Conservation (phyloP, 2,797 vertebrate species). For the Lagodon rhomboides region DNA sequence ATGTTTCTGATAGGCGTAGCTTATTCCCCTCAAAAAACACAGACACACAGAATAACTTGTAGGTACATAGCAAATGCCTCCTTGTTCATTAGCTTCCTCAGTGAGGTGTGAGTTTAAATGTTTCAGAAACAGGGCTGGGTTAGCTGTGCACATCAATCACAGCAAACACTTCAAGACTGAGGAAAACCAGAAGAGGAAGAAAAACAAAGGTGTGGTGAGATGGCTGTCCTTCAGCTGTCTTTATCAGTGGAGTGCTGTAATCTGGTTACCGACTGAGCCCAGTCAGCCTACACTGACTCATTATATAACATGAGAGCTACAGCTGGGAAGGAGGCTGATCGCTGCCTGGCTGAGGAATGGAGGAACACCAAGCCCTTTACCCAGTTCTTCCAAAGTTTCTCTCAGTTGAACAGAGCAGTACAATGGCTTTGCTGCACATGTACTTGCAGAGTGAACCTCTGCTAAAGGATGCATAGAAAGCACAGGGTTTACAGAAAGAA, state of each 20-base stretch:
- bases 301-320: conserved; percentile 73
- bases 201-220: conserved; percentile 71
- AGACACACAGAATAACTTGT: not conserved
- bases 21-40: conserved; percentile 14
- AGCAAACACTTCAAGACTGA: conserved; percentile 19
- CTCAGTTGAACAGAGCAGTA: conserved; percentile 12
- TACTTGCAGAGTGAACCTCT: not conserved
- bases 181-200: conserved; percentile 49
- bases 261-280: conserved; percentile 75
- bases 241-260: conserved; percentile 66
- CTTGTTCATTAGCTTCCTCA: not conserved
- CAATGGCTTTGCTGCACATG: conserved; percentile 3
- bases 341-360: conserved; percentile 29
- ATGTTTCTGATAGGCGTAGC: not conserved
- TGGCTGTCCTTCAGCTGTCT: conserved; percentile 59
- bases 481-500: conserved; percentile 4
- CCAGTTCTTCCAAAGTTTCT: conserved; percentile 24
- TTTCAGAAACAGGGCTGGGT: conserved; percentile 29
- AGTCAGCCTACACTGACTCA: conserved; percentile 66
- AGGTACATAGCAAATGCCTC: not conserved
- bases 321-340: conserved; percentile 58
- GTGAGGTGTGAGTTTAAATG: not conserved
- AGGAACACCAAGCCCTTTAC: conserved; percentile 31
- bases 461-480: conserved; percentile 7
- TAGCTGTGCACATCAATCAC: conserved; percentile 31